phyloP scores from a whole-genome alignment of 2,797 vertebrate species.

The Acrocephalus scirpaceus region DNA sequence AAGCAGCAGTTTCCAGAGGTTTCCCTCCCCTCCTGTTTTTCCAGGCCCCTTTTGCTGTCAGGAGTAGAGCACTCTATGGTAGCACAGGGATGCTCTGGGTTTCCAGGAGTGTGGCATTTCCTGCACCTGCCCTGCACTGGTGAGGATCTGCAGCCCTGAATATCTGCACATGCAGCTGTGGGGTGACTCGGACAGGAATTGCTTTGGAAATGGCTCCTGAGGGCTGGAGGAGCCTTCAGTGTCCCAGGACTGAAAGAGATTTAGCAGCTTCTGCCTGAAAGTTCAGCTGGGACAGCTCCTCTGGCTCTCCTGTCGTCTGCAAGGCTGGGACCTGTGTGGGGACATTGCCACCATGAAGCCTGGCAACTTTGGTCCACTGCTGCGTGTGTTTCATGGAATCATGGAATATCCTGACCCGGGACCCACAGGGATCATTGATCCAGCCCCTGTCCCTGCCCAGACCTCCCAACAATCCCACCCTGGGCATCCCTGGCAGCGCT shows the following conservation, averaged over 20 bases:
- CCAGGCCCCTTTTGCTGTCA: neutral
- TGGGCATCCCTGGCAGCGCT: neutral
- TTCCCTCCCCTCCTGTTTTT: neutral
- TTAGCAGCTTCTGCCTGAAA: neutral
- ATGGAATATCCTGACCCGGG: neutral
- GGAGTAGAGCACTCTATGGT: neutral
- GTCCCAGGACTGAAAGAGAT: neutral
- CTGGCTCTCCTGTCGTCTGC: neutral
- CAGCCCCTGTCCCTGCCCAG: accelerated
- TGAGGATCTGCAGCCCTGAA: neutral
- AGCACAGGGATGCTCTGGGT: neutral
- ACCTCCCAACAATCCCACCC: neutral
- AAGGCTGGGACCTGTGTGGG: neutral
- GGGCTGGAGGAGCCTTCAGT: neutral
- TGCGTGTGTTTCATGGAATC: neutral
- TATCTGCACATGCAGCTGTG: neutral
- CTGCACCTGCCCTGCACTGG: neutral
- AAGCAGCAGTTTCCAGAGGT: neutral
- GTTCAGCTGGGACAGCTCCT: accelerated
- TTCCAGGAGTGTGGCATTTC: neutral
- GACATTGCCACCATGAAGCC: neutral
- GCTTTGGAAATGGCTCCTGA: neutral
- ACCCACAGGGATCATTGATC: neutral
- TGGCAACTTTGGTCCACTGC: neutral
- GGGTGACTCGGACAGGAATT: accelerated